Evolutionary conservation across 2,797 vertebrate species (phyloP), one percentile per base, ranked within the genome.

Genomic region (Trachops cirrhosus): DNA sequence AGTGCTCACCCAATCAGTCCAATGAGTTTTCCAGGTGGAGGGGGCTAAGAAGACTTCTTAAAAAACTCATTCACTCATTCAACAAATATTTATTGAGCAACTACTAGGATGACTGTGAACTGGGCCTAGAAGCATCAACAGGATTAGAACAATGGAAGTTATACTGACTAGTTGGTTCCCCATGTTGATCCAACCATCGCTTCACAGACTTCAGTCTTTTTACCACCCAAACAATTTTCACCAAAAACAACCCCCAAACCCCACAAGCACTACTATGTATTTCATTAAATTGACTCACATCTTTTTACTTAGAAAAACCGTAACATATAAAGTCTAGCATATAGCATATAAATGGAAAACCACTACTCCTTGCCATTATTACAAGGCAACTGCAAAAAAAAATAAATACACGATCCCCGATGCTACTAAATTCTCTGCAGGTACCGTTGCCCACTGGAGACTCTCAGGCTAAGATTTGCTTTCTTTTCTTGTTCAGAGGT

Each of bases 221-320:
- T 34, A 71, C 9, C 64, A 62, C 62, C 34, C 68, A 37, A 50
- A 48, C 24, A 68, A 48, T 50, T 50, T 41, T 85, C n/a, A 32
- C 57, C 11, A 71, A 78, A 50, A 57, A 46, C 34, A 59, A 26
- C 5, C 19, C 18, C 48, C 67, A 29, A 26, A 14, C 19, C 18
- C 48, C 67, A 68, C 6, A 7, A 67, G 37, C 12, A 41, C 52
- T 82, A 29, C 14, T 39, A 39, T 34, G 29, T 52, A 52, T 86
- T 74, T 77, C 91, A 62, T 77, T 77, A 90, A 93, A 71, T 7
- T 46, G 50, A 89, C 34, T 44, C 26, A 32, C 11, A 22, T 75
- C 24, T 86, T 82, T 34, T 93, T 67, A 80, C 32, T 86, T 48
- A n/a, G 59, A 29, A 96, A 95, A 77, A 83, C 19, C 77, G 32